phyloP scores from a whole-genome alignment of 1,140 invertebrate species.

The Protaetia brevitarsis region DNA sequence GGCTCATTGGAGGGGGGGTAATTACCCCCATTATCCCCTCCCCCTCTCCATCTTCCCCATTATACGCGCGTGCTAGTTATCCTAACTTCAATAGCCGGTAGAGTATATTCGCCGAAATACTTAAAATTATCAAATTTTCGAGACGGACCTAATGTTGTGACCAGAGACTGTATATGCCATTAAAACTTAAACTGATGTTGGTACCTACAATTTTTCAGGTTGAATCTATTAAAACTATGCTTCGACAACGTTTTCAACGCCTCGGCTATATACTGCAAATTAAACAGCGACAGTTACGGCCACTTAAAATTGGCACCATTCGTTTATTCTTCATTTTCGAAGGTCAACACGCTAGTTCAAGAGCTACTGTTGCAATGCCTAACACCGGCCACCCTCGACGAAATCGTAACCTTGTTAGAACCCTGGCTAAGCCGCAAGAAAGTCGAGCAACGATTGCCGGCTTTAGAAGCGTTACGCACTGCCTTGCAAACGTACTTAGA shows the following conservation, averaged over 20 bases:
- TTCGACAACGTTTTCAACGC: slow-evolving; percentile 57
- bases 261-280: slow-evolving; percentile 46
- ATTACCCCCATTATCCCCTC: too few species aligned
- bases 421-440: slow-evolving; percentile 67
- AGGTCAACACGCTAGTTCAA: slow-evolving; percentile 59
- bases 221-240: slow-evolving; percentile 52
- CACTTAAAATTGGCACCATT: slow-evolving; percentile 55
- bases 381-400: slow-evolving; percentile 67
- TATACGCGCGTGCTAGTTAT: too few species aligned
- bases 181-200: too few species aligned
- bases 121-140: too few species aligned
- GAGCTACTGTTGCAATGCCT: slow-evolving; percentile 68
- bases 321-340: slow-evolving; percentile 59
- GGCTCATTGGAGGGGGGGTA: too few species aligned
- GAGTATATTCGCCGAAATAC: too few species aligned
- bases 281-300: slow-evolving; percentile 38
- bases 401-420: slow-evolving; percentile 68
- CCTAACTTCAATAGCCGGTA: too few species aligned
- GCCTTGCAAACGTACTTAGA: slow-evolving; percentile 64
- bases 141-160: too few species aligned
- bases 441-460: slow-evolving; percentile 66
- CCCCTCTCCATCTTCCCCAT: too few species aligned
- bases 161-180: too few species aligned
- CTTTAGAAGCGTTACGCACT: slow-evolving; percentile 59
- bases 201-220: slow-evolving; percentile 30